Conservation (phyloP, 2,888 invertebrate species). For the Esperia sulphurella region DNA sequence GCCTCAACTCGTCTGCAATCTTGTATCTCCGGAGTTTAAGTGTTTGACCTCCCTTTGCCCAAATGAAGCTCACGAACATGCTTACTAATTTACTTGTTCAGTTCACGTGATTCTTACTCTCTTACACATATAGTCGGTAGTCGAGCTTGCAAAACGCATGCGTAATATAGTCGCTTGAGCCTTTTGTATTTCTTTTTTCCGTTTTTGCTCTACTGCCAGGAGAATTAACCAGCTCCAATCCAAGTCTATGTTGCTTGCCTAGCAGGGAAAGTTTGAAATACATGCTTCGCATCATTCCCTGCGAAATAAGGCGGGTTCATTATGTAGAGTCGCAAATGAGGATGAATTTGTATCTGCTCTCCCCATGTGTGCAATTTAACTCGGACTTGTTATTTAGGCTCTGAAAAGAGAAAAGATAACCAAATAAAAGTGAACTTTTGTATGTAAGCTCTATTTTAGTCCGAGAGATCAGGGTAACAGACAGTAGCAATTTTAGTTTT, state of each 20-base stretch:
- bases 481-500: no score
- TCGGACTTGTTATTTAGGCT: neutral
- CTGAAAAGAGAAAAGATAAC: neutral
- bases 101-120: conserved; percentile 35
- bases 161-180: conserved; percentile 43
- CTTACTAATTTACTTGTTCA: conserved; percentile 41
- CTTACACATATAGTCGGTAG: conserved; percentile 32
- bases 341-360: neutral
- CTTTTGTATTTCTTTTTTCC: conserved; percentile 69
- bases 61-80: conserved; percentile 66
- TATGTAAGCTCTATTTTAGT: neutral
- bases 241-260: conserved; percentile 47
- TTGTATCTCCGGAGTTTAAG: conserved; percentile 72
- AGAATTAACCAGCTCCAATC: conserved; percentile 66
- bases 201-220: conserved; percentile 54
- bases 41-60: conserved; percentile 71
- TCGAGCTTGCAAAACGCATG: conserved; percentile 22
- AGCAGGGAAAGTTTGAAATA: conserved; percentile 28
- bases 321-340: neutral
- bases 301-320: neutral
- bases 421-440: neutral
- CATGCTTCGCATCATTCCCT: neutral
- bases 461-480: no score
- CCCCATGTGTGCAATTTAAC: neutral
- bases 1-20: conserved; percentile 68